Base-by-base conservation (phyloP, 2,113 vertebrate genomes). In the Pterophyllum scalare region DNA sequence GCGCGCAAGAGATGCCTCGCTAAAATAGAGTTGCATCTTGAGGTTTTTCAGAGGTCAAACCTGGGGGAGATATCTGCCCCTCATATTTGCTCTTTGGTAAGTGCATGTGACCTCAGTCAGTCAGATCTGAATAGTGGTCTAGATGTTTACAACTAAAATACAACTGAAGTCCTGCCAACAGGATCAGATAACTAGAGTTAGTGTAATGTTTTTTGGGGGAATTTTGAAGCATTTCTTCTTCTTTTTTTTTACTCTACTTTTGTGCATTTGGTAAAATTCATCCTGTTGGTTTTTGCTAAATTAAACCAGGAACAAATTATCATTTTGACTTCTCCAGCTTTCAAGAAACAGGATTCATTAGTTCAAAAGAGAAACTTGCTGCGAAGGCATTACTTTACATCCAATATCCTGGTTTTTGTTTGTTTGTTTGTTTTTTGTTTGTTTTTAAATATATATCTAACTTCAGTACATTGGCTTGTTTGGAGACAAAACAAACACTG, bases 11-110 rank as follows among this genome's bases (percentile, higher is more conserved):
- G 64, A n/a, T 49, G 57, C 60, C 33, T 74, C 1, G 52, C 77
- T 52, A 40, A 80, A 87, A 64, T 54, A 62, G 5, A 85, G 56
- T 58, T 86, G 75, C 40, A 75, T 86, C 19, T 75, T 9, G 20
- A 82, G 84, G 81, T 87, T 79, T 49, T 38, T 60, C 61, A 28
- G 62, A 60, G 91, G 77, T 90, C 84, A 90, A 83, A 84, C 56
- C 85, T 70, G 28, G 54, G 59, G 83, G 83, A 75, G 38, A 57
- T 67, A 28, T 65, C 54, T 14, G 85, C 67, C 60, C 80, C 62
- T 88, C 60, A 24, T 24, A 59, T 84, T 83, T 90, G 82, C 85
- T 83, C 59, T 75, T 62, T 26, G 70, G 78, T 86, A 84, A 91
- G 89, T 84, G 77, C 82, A 31, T 19, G 24, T 83, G 86, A 86